A percentile compares a stretch with the other conserved stretches of the same genome.
phyloP scores from a whole-genome alignment of 2,797 vertebrate species.

The Okamejei kenojei region DNA sequence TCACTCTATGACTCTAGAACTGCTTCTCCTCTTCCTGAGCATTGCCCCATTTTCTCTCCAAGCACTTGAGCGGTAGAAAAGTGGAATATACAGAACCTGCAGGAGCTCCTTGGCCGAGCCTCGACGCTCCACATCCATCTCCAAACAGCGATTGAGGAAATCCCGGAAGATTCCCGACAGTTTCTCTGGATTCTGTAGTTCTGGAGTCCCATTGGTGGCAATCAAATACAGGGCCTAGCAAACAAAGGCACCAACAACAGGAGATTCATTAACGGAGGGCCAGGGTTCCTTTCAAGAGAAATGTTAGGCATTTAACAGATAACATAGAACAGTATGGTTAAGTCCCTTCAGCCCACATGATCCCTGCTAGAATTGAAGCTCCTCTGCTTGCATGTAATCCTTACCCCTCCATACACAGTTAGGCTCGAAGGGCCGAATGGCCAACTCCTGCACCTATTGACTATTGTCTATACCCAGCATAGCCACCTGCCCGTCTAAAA shows the following conservation, averaged over 20 bases:
- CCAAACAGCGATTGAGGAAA: constrained; percentile 80
- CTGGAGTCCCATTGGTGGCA: constrained; percentile 79
- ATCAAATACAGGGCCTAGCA: constrained; percentile 78
- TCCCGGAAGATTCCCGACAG: constrained; percentile 76
- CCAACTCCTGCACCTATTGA: no score
- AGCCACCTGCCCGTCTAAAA: no score
- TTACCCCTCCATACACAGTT: no score
- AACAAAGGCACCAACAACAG: neutral
- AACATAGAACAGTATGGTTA: no score
- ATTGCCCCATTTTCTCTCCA: neutral
- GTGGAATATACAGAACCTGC: constrained; percentile 58
- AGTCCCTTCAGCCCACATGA: no score
- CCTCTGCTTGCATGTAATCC: no score
- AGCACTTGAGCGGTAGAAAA: neutral
- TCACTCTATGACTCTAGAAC: no score
- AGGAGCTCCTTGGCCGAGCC: constrained; percentile 80
- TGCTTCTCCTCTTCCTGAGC: no score
- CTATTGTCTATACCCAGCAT: no score
- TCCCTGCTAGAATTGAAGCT: no score
- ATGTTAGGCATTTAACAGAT: constrained; percentile 40
- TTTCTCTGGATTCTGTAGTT: constrained; percentile 81
- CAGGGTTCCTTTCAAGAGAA: constrained; percentile 41
- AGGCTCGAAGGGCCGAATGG: no score
- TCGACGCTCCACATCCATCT: constrained; percentile 82
- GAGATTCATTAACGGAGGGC: constrained; percentile 26